Conservation (phyloP, 2,797 vertebrate species). For the Pelobates cultripes region DNA sequence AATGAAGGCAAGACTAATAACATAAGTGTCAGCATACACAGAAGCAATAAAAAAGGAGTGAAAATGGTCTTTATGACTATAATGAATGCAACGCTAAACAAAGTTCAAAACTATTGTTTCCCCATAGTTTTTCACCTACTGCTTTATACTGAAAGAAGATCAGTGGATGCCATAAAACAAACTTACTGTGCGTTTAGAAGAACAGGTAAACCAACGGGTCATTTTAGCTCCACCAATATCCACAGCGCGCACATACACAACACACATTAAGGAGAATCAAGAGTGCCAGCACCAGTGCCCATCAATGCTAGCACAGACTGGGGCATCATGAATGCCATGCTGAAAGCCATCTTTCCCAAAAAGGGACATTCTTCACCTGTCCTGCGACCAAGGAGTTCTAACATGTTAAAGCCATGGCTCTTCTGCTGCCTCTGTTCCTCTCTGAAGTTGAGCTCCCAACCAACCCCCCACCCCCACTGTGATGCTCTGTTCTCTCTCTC, state of each 20-base stretch:
- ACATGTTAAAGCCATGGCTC: conserved; percentile 20
- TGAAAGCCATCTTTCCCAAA: conserved; percentile 17
- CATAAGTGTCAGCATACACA: too few relatives aligned
- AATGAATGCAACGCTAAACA: too few relatives aligned
- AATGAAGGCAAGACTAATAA: too few relatives aligned
- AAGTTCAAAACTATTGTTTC: too few relatives aligned
- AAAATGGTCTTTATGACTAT: too few relatives aligned
- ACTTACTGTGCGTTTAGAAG: conserved; percentile 50
- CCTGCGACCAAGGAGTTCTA: conserved; percentile 23
- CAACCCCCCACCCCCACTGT: background rate
- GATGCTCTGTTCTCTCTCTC: background rate
- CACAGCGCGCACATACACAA: background rate
- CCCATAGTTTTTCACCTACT: too few relatives aligned
- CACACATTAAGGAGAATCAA: background rate
- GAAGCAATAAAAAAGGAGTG: too few relatives aligned
- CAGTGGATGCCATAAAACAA: background rate
- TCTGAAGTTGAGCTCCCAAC: background rate
- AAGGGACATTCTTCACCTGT: conserved; percentile 13
- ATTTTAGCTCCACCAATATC: conserved; percentile 28
- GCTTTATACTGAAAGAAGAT: too few relatives aligned
- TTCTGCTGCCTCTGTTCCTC: background rate
- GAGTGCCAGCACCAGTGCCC: background rate
- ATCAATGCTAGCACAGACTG: background rate
- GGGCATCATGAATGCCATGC: background rate
- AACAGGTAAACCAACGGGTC: conserved; percentile 54